Conservation (phyloP, 2,797 vertebrate species). For the Anguilla pacifica region DNA sequence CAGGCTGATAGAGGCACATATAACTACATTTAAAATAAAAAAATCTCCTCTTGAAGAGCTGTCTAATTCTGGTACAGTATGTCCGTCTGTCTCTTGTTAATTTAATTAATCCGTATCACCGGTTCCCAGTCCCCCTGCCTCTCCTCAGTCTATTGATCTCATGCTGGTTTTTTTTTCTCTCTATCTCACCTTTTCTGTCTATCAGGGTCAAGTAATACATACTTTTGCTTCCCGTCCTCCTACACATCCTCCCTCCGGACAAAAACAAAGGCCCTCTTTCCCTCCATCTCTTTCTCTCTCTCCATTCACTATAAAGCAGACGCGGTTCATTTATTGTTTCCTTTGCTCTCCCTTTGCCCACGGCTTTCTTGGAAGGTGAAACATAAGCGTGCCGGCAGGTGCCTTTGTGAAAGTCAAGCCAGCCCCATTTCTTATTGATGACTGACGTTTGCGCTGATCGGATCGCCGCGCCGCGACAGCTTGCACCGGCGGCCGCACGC, state of each 20-base stretch:
- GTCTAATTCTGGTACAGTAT: neutral
- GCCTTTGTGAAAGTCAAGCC: conserved; percentile 4
- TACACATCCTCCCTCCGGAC: neutral
- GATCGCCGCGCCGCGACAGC: neutral
- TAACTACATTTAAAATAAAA: neutral
- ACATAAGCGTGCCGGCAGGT: neutral
- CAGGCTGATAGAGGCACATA: neutral
- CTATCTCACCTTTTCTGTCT: neutral
- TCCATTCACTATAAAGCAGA: neutral
- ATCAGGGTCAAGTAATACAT: neutral
- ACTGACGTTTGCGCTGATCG: conserved; percentile 2
- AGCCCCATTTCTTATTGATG: conserved; percentile 9
- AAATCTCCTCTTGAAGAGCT: neutral
- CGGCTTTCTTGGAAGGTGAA: neutral
- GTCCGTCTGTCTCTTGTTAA: neutral
- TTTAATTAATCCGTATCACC: neutral
- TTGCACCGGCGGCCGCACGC: neutral
- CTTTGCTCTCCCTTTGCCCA: neutral
- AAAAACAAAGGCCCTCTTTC: neutral
- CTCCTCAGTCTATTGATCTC: neutral
- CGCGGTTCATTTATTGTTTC: neutral
- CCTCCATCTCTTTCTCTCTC: too few relatives aligned
- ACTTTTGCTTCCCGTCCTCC: neutral
- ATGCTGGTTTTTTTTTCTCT: neutral
- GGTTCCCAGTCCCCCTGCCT: neutral